These are phyloP conservation scores for Mystacornis crossleyi DNA, from an alignment of 2,113 vertebrate genomes.

Conservation along the genomic window DNA sequence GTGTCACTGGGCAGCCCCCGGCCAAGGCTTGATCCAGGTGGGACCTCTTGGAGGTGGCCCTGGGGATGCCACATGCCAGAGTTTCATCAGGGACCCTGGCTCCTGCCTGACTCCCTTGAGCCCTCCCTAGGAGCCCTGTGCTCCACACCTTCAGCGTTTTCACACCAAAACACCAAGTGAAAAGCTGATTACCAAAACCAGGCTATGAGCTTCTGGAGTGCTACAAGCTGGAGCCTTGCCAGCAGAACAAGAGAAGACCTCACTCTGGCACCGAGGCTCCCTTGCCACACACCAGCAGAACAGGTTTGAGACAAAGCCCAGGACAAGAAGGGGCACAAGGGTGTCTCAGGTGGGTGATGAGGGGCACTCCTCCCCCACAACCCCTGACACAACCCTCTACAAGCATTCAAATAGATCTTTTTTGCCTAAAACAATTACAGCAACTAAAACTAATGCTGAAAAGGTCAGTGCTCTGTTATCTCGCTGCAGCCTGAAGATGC, in stretches of 20 bases:
- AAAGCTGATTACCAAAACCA: background rate
- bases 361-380: background rate
- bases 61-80: accelerated
- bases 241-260: background rate
- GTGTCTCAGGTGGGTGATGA: background rate
- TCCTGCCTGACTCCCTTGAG: background rate
- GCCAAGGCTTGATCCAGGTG: background rate
- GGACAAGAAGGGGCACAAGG: background rate
- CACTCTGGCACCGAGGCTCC: accelerated
- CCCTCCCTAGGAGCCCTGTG: background rate
- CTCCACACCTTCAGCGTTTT: background rate
- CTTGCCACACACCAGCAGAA: background rate
- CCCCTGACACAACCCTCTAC: background rate
- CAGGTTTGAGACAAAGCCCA: background rate
- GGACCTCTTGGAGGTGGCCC: background rate
- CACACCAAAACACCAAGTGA: background rate
- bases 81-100: accelerated
- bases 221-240: background rate
- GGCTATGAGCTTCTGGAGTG: background rate
- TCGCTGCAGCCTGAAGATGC: accelerated
- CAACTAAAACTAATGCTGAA: background rate
- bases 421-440: background rate
- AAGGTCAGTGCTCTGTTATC: background rate
- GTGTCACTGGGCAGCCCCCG: background rate
- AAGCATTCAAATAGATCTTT: background rate